Base-by-base conservation (phyloP, 2,113 vertebrate species). In the Numida meleagris region DNA sequence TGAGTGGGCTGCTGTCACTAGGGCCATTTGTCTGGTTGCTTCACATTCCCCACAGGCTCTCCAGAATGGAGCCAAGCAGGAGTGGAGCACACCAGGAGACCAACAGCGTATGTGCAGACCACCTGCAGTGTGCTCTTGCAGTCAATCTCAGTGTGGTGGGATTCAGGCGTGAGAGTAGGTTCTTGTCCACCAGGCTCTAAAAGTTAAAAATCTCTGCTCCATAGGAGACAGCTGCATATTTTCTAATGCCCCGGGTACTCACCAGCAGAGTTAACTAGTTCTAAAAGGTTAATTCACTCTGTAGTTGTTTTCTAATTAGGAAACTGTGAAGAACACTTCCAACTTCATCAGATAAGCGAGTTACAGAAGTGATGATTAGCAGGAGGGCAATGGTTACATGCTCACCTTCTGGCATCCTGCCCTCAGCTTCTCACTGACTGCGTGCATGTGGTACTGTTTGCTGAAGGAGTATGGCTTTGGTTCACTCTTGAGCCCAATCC, bases 241-340 rank as follows among this genome's bases (percentile, higher is more conserved):
- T 86, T 78, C n/a, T 77, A 23, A 2, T 86, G 17, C 50, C 55
- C n/a, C 11, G 12, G 25, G n/a, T 46, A 46, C 5, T 83, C 29
- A 51, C n/a, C 79, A 53, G 24, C 21, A 36, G 36, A 85, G 12
- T 57, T 91, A 67, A 59, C 23, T 51, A 8, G 3, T 77, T 94
- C 3, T 45, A 53, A 59, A 72, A 42, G 24, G 11, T 45, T 34
- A 67, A 75, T 38, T 87, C 50, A 7, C 36, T 80, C n/a, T 18
- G 14, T 93, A 73, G 85, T 46, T 95, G 48, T 70, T 89, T 94
- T 80, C 58, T 33, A 46, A 76, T 75, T 13, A 77, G 38, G 23
- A 34, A 50, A 55, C 36, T 72, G 40, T 50, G 36, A 92, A n/a
- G 20, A 88, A 82, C 38, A 21, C 27, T 46, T 74, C 43, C 12